Evolutionary conservation across 2,888 invertebrate species (phyloP).

Genomic region (Gasteruption jaculator): DNA sequence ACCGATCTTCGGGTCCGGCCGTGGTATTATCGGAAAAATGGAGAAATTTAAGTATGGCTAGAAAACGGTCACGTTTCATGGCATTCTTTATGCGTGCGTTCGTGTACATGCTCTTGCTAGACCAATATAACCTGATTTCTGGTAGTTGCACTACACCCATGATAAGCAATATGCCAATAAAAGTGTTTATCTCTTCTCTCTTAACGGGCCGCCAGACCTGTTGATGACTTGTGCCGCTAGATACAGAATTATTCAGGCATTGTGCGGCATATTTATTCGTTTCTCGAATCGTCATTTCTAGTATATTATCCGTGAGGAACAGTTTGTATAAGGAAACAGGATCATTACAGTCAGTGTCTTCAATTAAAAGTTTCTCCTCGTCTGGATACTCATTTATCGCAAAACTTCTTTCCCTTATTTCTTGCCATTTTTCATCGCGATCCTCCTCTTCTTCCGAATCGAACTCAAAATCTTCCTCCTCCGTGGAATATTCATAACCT

Average conservation of each 20-base stretch:
- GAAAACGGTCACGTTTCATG: conserved; percentile 31
- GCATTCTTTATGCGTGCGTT: conserved; percentile 26
- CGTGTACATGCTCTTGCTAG: conserved; percentile 25
- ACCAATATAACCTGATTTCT: conserved; percentile 21
- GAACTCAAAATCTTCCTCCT: conserved; percentile 8
- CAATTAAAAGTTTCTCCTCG: conserved; percentile 11
- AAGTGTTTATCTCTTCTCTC: conserved; percentile 20
- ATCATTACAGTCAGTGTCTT: conserved; percentile 50
- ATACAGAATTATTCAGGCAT: conserved; percentile 21
- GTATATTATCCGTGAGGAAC: conserved; percentile 21
- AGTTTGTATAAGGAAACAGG: conserved; percentile 20
- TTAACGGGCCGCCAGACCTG: conserved; percentile 21
- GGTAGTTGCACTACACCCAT: conserved; percentile 18
- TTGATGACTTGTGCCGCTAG: conserved; percentile 22
- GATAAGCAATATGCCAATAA: conserved; percentile 21
- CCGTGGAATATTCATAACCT: conserved; percentile 11
- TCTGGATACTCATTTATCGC: conserved; percentile 11
- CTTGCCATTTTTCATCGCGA: conserved; percentile 12
- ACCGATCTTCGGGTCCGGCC: conserved; percentile 20
- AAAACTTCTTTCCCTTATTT: conserved; percentile 11
- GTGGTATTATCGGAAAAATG: conserved; percentile 30
- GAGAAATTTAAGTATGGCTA: conserved; percentile 29
- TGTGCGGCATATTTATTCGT: conserved; percentile 24
- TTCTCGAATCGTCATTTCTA: conserved; percentile 22
- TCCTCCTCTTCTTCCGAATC: conserved; percentile 5